Base-by-base conservation (phyloP, 2,797 vertebrate species). In the Aulostomus chinensis region DNA sequence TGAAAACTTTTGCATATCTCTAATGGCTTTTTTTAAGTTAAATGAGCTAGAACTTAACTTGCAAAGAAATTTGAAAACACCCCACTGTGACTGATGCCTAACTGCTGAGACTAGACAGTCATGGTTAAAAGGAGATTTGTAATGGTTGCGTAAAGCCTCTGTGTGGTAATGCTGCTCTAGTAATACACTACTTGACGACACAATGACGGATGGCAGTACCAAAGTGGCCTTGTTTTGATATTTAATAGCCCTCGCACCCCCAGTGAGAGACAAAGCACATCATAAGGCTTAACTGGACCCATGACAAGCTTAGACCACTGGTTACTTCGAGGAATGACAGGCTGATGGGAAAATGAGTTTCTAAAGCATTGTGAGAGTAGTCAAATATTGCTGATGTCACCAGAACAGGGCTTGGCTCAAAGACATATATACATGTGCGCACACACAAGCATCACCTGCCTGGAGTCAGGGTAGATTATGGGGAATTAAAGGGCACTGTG, bases 381-480 rank as follows among this genome's bases (percentile, higher is more conserved):
- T 48, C 32, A 52, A 41, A 58, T 54, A 73, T 66, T 74, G 32
- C 43, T 69, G 46, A 74, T 82, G 53, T 66, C 68, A 68, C 42
- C 53, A 54, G n/a, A 26, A 37, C 38, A 36, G 35, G 33, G 15
- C 20, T 50, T 36, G 54, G 57, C 45, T 40, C 45, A 58, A 13
- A 48, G 2, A 49, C 24, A 50, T 41, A 39, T 26, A 30, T 45
- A 30, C 13, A 3, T 14, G 9, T 14, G 15, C 25, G 21, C 33
- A 38, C 33, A 61, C 74, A 65, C 75, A 68, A 25, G 60, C 68
- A 86, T 89, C 83, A 89, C 86, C 85, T 90, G 86, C 59, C 55
- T 77, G 80, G 82, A 91, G 85, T 87, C 87, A 85, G 76, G 62
- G 78, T 69, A 80, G 88, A 87, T 90, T 89, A 90, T 53, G 30